These are phyloP conservation scores for Parthenolecanium corni DNA, from an alignment of 2,888 invertebrate species.

Conservation along the genomic window DNA sequence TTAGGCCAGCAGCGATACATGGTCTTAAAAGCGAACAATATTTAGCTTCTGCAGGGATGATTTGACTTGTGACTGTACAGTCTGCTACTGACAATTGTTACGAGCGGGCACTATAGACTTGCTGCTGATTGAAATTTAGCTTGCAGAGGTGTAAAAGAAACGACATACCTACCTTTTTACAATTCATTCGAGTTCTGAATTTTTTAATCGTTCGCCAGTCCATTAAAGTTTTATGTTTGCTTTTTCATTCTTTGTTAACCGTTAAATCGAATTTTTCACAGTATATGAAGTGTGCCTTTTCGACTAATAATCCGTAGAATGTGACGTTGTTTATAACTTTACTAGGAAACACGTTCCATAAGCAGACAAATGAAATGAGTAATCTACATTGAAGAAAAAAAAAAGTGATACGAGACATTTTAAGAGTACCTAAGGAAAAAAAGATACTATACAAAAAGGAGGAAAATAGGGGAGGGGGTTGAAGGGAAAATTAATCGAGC, in stretches of 20 bases:
- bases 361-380: not conserved
- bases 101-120: no score
- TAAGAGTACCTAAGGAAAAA: not conserved
- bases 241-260: not conserved
- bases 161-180: no score
- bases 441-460: not conserved
- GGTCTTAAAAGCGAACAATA: no score
- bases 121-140: no score
- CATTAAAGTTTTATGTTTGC: no score
- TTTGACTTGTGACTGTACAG: no score
- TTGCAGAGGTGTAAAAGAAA: no score
- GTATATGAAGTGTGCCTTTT: not conserved
- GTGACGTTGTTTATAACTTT: constrained; percentile 12
- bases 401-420: not conserved
- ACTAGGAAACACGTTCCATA: not conserved
- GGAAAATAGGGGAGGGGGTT: not conserved
- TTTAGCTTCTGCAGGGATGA: no score
- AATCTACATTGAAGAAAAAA: not conserved
- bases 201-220: no score
- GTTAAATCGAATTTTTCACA: not conserved
- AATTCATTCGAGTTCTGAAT: no score
- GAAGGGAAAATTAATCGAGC: constrained; percentile 24
- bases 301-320: constrained; percentile 14
- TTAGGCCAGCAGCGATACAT: no score
- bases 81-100: no score